Evolutionary conservation across 2,888 invertebrate genomes (phyloP), one percentile per base, ranked within the genome.

Genomic region (Crepidodera aurea): DNA sequence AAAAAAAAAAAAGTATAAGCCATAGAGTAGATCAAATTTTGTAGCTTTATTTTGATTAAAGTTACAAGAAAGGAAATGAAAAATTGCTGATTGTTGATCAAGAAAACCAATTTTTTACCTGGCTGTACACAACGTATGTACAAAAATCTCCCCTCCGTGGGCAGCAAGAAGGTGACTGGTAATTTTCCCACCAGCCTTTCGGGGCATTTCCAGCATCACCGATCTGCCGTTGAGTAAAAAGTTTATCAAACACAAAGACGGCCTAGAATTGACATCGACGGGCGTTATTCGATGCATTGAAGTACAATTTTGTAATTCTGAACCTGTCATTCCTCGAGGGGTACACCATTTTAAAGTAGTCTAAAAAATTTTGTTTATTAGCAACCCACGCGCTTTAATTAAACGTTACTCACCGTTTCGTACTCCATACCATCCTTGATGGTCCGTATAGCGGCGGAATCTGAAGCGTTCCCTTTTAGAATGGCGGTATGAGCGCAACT

Each of bases 321-420:
- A 87, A 1, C 91, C 90, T 59, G 92, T 90, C 67, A 90, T 90
- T 0, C 92, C 92, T n/a, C 96, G 84, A 0, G 98, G 98, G 0
- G 98, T 97, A 82, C 97, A 96, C 98, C 98, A 99, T 68, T 96
- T 95, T 1, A 98, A 84, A 0, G 94, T 95, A 0, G 94, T 89
- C 86, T 86, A 60, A 51, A 54, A 39, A 29, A n/a, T n/a, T n/a
- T n/a, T n/a, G n/a, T n/a, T n/a, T n/a, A n/a, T n/a, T n/a, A n/a
- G 27, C 27, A 7, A n/a, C n/a, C n/a, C n/a, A n/a, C n/a, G n/a
- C n/a, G n/a, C n/a, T 16, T n/a, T 39, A 39, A 39, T 7, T 15
- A 12, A 12, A 8, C 40, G 34, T 6, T 10, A 64, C 71, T 69
- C 70, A 84, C 89, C 0, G 94, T 93, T 75, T 91, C 90, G 73